Conservation (phyloP, 1,140 invertebrate species). For the Drosophila auraria region DNA sequence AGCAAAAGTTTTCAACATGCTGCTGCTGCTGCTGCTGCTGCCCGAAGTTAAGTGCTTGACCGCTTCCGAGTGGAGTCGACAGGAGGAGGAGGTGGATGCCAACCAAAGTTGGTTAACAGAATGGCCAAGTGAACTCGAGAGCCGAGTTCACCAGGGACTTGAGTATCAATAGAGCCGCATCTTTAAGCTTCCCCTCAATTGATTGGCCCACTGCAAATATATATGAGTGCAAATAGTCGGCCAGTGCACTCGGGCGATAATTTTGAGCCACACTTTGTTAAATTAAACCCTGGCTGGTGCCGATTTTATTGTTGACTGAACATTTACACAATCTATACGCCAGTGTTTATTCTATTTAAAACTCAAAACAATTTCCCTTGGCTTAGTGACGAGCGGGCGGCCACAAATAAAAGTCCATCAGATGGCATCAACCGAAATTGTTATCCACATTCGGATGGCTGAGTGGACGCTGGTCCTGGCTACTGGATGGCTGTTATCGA, state of each 20-base stretch:
- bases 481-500: slow-evolving; percentile 44
- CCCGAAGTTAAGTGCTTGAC: slow-evolving; percentile 57
- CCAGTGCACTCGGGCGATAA: slow-evolving; percentile 68
- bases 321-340: slow-evolving; percentile 80
- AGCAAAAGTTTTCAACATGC: slow-evolving; percentile 70
- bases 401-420: slow-evolving; percentile 65
- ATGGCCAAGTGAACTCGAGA: slow-evolving; percentile 46
- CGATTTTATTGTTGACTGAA: slow-evolving; percentile 73
- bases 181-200: slow-evolving; percentile 32
- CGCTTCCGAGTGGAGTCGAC: slow-evolving; percentile 5
- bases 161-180: slow-evolving; percentile 42
- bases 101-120: slow-evolving; percentile 43
- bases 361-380: slow-evolving; percentile 73
- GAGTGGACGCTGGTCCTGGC: slow-evolving; percentile 8
- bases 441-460: slow-evolving; percentile 64
- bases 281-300: slow-evolving; percentile 33
- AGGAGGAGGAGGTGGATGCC: background rate
- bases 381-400: slow-evolving; percentile 55
- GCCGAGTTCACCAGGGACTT: slow-evolving; percentile 23
- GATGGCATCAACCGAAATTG: slow-evolving; percentile 70
- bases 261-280: slow-evolving; percentile 62
- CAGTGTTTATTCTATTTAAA: slow-evolving; percentile 82
- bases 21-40: slow-evolving; percentile 27
- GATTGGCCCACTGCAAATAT: slow-evolving; percentile 10
- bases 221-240: slow-evolving; percentile 16